Base-by-base conservation (phyloP, 2,797 vertebrate genomes). In the Cirrhinus molitorella region DNA sequence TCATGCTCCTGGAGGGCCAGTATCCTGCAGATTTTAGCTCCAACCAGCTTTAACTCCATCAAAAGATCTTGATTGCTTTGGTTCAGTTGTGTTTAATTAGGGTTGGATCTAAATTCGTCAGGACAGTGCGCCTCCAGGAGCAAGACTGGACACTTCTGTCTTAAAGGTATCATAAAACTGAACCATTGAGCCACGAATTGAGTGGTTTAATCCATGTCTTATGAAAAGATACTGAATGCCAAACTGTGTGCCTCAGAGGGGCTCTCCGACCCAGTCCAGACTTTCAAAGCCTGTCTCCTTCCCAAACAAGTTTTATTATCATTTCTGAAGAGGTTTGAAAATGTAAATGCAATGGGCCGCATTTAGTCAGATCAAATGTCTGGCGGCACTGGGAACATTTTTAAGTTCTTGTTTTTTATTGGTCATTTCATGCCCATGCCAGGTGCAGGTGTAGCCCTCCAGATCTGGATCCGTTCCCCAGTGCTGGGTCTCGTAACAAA, bases 281-380 rank as follows among this genome's bases (percentile, higher is more conserved):
- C 21, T 55, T n/a, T n/a, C 19, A 55, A 55, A 55, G 21, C 21
- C 21, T 21, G 19, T 25, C 86, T 87, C 86, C 88, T 85, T 83
- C 85, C 34, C 43, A 77, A 51, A 83, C 37, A 79, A 79, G 21
- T 79, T 51, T 79, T 74, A 70, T 57, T 63, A n/a, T 67, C 28
- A 53, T 68, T 81, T 70, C 82, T 3, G 81, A 89, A 90, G 89
- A 87, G 81, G 57, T 85, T 84, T 34, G 71, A 81, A 87, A 84
- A 84, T 81, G 72, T 85, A 81, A 88, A 91, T 89, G 90, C 90
- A 90, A 81, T 90, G 81, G 89, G 91, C 88, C 87, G 88, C 90
- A 90, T 88, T 89, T 87, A 88, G 88, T 92, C 92, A 91, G 89
- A 92, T 93, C 91, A 87, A 85, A 90, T 94, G 89, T 93, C 92